A percentile compares a stretch with the other conserved stretches of the same genome.
Conservation (phyloP, 2,888 invertebrate species). For the Malacosoma neustria region DNA sequence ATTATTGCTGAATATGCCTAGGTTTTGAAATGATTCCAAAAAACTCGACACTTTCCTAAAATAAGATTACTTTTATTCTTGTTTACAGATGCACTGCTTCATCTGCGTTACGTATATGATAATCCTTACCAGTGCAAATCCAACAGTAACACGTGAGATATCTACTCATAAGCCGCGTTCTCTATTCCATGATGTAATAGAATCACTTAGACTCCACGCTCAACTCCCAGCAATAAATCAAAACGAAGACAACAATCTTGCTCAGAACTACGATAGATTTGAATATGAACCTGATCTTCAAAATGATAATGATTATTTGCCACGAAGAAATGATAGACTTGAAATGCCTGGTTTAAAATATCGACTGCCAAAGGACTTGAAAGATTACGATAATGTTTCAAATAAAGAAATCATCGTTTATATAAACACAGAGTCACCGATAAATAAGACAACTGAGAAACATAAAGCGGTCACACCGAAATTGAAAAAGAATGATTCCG, state of each 20-base stretch:
- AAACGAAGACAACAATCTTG: constrained; percentile 49
- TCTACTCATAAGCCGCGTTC: constrained; percentile 39
- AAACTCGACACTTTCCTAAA: no score
- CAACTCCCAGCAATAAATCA: constrained; percentile 42
- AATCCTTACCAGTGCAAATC: constrained; percentile 45
- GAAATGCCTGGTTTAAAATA: constrained; percentile 58
- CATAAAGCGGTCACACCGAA: constrained; percentile 27
- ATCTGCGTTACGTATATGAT: constrained; percentile 60
- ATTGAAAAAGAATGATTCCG: constrained; percentile 28
- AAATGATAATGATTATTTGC: constrained; percentile 46
- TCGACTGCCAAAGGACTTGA: constrained; percentile 49
- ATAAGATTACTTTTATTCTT: constrained; percentile 1
- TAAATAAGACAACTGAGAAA: constrained; percentile 31
- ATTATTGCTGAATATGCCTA: no score
- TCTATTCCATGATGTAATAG: constrained; percentile 57
- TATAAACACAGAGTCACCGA: constrained; percentile 14
- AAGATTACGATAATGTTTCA: constrained; percentile 20
- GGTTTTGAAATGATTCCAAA: no score
- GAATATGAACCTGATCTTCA: constrained; percentile 43
- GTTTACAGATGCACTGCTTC: constrained; percentile 61
- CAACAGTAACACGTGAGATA: constrained; percentile 29
- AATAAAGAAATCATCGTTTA: neutral
- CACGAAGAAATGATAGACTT: constrained; percentile 58
- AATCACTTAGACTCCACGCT: constrained; percentile 49
- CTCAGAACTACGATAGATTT: constrained; percentile 39